Evolutionary conservation across 2,888 invertebrate genomes (phyloP), one percentile per base, ranked within the genome.

Genomic region (Tinea semifulvella): DNA sequence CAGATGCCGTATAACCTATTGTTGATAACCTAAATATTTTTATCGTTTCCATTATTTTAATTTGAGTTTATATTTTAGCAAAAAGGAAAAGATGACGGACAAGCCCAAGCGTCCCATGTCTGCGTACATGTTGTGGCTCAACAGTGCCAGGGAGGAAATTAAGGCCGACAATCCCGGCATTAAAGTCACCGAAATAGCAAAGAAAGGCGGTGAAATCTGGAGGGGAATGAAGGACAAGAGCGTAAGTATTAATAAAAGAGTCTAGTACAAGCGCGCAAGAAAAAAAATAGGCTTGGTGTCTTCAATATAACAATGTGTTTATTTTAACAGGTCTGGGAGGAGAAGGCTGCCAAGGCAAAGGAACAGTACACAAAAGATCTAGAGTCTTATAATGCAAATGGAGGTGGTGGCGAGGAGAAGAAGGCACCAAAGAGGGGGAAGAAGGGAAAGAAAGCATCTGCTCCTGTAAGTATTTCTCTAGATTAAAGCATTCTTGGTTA

Each of bases 121-220:
- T 42, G 96, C 95, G 2, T 99, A 94, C 68, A 94, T 99, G 90
- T 68, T 98, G 53, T 99, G 96, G 96, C 82, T 98, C 53, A 96
- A 93, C 68, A 94, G 91, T 54, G 88, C 86, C 48, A 85, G 98
- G 54, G 93, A 95, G 57, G 80, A 85, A 53, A 93, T 99, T 52
- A 98, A 97, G 72, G 82, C 89, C 25, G 93, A 96, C 43, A 87
- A 93, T 81, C 96, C 98, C 19, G 96, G 95, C 50, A 89, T 96
- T 50, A 88, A 90, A 61, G 88, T 98, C 18, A 94, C 94, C 6
- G 98, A 98, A 61, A 88, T 98, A 49, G 91, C 96, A 31, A 97
- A 96, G 76, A 94, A 93, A 62, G 98, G 91, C 47, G 98, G 98
- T 42, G 96, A 98, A 82, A 82, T 95, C 81, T 99, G 98, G 98